These are phyloP conservation scores for Epizoanthus ramosus DNA, from an alignment of 92 coral and sea anemone species.

Conservation along the genomic window DNA sequence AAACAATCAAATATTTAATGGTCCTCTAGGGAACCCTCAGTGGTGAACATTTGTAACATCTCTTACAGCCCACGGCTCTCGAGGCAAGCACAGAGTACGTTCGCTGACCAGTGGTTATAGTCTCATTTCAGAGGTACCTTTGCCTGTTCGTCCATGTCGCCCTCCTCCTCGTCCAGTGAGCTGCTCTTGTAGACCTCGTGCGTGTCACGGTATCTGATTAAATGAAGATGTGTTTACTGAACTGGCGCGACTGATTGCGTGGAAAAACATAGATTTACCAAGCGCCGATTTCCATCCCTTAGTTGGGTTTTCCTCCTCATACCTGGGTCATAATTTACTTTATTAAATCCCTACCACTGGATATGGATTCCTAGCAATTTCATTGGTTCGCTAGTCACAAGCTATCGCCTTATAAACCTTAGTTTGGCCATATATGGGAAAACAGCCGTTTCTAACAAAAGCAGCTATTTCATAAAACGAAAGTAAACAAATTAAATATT, in stretches of 20 bases:
- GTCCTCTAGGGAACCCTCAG: too few species aligned
- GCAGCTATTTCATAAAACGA: too few species aligned
- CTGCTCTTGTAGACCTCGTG: conserved; percentile 32
- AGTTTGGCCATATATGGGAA: too few species aligned
- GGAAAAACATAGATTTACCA: conserved; percentile 7
- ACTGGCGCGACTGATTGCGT: conserved; percentile 16
- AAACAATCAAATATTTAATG: too few species aligned
- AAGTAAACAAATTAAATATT: not conserved
- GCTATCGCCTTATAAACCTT: not conserved
- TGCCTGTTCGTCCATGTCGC: conserved; percentile 30
- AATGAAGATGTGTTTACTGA: conserved; percentile 17
- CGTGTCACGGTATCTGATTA: conserved; percentile 44
- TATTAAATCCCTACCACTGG: conserved; percentile 1
- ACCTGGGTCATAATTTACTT: not conserved
- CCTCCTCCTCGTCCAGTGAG: conserved; percentile 29
- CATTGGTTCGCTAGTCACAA: not conserved
- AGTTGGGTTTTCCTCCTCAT: conserved; percentile 9
- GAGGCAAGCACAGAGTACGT: too few species aligned
- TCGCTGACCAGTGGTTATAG: not conserved
- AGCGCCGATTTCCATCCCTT: conserved; percentile 13
- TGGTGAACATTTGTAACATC: too few species aligned
- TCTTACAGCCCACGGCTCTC: too few species aligned
- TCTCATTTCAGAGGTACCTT: conserved; percentile 31
- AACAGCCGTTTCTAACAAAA: too few species aligned
- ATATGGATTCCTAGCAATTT: not conserved